Evolutionary conservation across 2,888 invertebrate genomes (phyloP).

Genomic region (Barypeithes pellucidus): DNA sequence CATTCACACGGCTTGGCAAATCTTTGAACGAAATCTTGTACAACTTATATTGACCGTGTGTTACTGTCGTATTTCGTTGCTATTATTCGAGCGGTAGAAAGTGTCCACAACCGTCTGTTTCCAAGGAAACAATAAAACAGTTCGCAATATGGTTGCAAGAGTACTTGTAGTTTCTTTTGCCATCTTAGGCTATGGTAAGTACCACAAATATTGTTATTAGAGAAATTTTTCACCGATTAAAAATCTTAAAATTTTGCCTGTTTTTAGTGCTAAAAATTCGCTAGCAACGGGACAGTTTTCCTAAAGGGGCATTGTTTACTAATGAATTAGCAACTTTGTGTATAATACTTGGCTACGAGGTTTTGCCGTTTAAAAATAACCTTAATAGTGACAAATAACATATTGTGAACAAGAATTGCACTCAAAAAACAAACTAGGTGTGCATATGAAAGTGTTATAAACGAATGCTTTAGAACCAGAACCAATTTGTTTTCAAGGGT

Average conservation of each 20-base stretch:
- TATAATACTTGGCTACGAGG: no score
- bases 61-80: conserved; percentile 46
- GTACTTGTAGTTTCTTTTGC: conserved; percentile 45
- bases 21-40: conserved; percentile 42
- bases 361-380: no score
- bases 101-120: conserved; percentile 45
- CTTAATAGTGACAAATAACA: no score
- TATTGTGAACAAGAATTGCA: not conserved
- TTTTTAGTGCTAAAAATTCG: no score
- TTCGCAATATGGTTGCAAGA: conserved; percentile 49
- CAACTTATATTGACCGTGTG: conserved; percentile 44
- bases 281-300: no score
- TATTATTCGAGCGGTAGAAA: conserved; percentile 50
- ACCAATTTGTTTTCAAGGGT: no score
- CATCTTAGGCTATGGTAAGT: conserved; percentile 50
- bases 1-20: conserved; percentile 30
- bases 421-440: not conserved
- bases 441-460: not conserved
- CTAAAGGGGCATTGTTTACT: no score
- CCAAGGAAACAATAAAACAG: conserved; percentile 45
- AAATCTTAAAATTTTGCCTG: no score
- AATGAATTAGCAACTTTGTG: no score
- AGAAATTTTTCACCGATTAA: no score
- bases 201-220: not conserved
- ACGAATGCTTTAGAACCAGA: not conserved